phyloP scores from a whole-genome alignment of 2,113 vertebrate species.

The Orycteropus afer region DNA sequence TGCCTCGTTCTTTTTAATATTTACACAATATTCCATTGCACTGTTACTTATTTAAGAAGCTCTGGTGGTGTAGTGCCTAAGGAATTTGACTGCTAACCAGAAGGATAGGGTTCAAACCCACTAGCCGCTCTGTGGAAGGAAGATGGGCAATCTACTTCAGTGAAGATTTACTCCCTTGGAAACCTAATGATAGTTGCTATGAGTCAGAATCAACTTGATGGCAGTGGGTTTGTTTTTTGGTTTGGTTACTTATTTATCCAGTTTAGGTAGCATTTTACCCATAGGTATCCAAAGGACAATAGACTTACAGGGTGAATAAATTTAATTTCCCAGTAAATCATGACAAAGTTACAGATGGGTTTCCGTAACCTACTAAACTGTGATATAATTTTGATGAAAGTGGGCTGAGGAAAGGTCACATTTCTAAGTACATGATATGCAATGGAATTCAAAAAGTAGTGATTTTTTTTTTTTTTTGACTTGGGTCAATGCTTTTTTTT shows the following conservation, averaged over 20 bases:
- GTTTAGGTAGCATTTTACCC: background rate
- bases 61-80: too few species aligned
- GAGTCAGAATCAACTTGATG: too few species aligned
- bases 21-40: background rate
- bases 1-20: background rate
- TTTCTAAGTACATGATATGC: slow-evolving; percentile 12
- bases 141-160: too few species aligned
- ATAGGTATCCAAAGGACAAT: background rate
- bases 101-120: too few species aligned
- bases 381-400: background rate
- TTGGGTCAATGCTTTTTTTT: too few species aligned
- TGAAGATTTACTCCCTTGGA: too few species aligned
- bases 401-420: background rate
- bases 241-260: background rate
- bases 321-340: slow-evolving; percentile 32
- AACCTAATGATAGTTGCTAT: too few species aligned
- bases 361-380: background rate
- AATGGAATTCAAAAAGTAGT: background rate
- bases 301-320: background rate
- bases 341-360: background rate
- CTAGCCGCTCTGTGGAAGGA: too few species aligned
- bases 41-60: background rate
- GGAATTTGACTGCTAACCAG: too few species aligned
- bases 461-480: too few species aligned
- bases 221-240: too few species aligned